Evolutionary conservation across 2,113 vertebrate species (phyloP), one percentile per base, ranked within the genome.

Genomic region (Caranx ignobilis): DNA sequence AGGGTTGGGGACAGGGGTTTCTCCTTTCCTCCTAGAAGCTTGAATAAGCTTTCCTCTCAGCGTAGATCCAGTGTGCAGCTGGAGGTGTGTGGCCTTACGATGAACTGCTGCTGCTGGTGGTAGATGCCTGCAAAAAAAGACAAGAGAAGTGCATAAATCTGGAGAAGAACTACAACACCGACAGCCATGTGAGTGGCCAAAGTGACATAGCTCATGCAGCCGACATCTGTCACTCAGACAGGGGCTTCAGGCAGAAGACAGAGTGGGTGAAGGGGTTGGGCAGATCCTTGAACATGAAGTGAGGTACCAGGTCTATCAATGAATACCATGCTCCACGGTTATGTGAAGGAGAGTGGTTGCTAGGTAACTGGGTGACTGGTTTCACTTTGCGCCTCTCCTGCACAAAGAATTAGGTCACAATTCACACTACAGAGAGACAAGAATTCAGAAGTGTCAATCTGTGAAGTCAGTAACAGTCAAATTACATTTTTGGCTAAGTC

Each of bases 51-150:
- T 26, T 89, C 77, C 54, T 75, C 32, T 81, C 78, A 52, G 76
- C 32, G 9, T 71, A 55, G 70, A 61, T 83, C 63, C 60, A 60
- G 55, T 55, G 71, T 6, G 10, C 81, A 71, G 70, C 50, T 77
- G 64, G 79, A 50, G 75, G 43, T 41, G 52, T 41, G 52, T 10
- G 84, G 82, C 62, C 79, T 94, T 82, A 95, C 6, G 89, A 86
- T 21, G 94, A 95, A 79, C 93, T 93, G 83, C 91, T 86, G 67
- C 94, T 95, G 87, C 92, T 94, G 84, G 75, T 94, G 60, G 92
- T 93, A 31, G 94, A 94, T 39, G 81, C 93, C 95, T 95, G 91
- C 39, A 2, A 86, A 91, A 0, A 6, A 41, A 94, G 54, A 94
- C 21, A 81, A 86, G 32, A 89, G 0, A 84, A 69, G 79, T 12